These are phyloP conservation scores for Drosophila takahashii DNA, from an alignment of 1,140 invertebrate genomes.

Conservation along the genomic window DNA sequence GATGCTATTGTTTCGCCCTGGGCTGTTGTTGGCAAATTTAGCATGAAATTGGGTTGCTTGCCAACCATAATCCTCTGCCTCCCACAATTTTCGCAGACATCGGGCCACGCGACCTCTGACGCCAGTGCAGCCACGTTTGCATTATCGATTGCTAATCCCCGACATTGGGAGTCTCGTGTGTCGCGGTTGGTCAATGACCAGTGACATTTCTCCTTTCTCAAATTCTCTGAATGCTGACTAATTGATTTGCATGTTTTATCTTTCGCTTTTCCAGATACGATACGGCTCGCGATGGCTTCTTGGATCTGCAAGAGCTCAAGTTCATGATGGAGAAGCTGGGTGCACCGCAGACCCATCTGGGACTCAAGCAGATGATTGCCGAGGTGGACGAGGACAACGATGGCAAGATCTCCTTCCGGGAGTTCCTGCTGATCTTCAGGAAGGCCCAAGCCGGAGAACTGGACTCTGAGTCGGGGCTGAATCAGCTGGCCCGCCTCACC, in stretches of 20 bases:
- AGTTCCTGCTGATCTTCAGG: slow-evolving; percentile 94
- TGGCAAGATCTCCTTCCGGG: slow-evolving; percentile 95
- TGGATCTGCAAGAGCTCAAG: slow-evolving; percentile 95
- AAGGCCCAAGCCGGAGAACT: slow-evolving; percentile 95
- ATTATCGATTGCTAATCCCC: slow-evolving; percentile 62
- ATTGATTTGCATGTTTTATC: slow-evolving; percentile 25
- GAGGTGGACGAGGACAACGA: slow-evolving; percentile 97
- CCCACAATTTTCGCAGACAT: slow-evolving; percentile 8
- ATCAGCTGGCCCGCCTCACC: slow-evolving; percentile 92
- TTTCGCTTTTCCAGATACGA: slow-evolving; percentile 90
- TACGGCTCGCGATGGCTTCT: slow-evolving; percentile 92
- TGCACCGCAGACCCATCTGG: slow-evolving; percentile 96
- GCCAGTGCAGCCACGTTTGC: slow-evolving; percentile 49
- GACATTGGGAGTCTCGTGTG: slow-evolving; percentile 45
- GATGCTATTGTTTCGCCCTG: slow-evolving; percentile 14
- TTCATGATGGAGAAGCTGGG: slow-evolving; percentile 98
- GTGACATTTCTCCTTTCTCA: slow-evolving; percentile 9
- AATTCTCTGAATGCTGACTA: slow-evolving; percentile 14
- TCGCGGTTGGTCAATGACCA: slow-evolving; percentile 40
- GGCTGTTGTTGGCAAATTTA: slow-evolving; percentile 42
- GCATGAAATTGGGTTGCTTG: slow-evolving; percentile 54
- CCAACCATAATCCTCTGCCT: slow-evolving; percentile 1
- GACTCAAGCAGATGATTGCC: slow-evolving; percentile 96
- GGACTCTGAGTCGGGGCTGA: slow-evolving; percentile 92
- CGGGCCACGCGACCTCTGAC: slow-evolving; percentile 55